Conservation (phyloP, 2,888 invertebrate species). For the Drosophila antonietae region DNA sequence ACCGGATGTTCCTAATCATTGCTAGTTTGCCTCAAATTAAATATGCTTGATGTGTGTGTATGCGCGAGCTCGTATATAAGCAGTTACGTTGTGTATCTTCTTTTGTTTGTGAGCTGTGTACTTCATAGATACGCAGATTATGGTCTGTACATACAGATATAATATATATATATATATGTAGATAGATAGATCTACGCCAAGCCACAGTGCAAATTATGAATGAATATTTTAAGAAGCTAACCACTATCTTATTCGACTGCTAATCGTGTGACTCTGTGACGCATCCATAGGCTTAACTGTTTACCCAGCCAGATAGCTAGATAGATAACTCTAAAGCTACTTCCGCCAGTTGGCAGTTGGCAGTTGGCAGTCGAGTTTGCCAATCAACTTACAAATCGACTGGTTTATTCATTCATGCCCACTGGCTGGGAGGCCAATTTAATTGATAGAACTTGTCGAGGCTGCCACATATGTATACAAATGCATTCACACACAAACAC, state of each 20-base stretch:
- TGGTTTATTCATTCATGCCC: constrained; percentile 63
- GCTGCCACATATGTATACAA: constrained; percentile 16
- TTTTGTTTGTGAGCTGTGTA: constrained; percentile 72
- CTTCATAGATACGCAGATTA: constrained; percentile 57
- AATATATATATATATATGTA: neutral
- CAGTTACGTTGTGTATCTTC: constrained; percentile 60
- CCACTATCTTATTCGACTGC: constrained; percentile 22
- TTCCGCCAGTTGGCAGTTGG: constrained; percentile 37
- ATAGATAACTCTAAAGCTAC: constrained; percentile 40
- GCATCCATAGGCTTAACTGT: constrained; percentile 53
- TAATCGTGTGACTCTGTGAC: constrained; percentile 44
- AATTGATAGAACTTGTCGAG: constrained; percentile 69
- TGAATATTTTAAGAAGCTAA: constrained; percentile 46
- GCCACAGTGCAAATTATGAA: constrained; percentile 70
- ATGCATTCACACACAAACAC: neutral
- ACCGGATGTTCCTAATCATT: constrained; percentile 85
- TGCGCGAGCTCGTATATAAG: constrained; percentile 19
- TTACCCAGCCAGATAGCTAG: constrained; percentile 24
- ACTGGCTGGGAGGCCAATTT: constrained; percentile 58
- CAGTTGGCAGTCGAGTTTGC: constrained; percentile 38
- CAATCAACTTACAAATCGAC: constrained; percentile 61
- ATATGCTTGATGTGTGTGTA: constrained; percentile 68
- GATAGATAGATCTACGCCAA: constrained; percentile 7
- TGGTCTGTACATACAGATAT: constrained; percentile 9
- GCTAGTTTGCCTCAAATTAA: constrained; percentile 85